Evolutionary conservation across 2,113 vertebrate genomes (phyloP), one percentile per base, ranked within the genome.

Genomic region (Dipodomys ordii): DNA sequence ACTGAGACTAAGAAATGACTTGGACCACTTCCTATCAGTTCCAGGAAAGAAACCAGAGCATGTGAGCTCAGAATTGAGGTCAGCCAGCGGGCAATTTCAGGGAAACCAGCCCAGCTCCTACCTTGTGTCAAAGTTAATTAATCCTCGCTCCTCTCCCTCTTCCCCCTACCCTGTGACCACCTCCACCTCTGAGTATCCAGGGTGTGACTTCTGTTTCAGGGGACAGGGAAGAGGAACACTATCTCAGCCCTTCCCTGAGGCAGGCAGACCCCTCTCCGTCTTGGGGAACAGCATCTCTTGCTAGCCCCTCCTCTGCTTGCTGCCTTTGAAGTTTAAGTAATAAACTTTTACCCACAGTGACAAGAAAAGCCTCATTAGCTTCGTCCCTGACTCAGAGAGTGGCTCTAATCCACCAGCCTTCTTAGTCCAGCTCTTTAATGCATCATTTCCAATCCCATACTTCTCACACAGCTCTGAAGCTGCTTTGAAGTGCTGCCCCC

Each of bases 311-410:
- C 64, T 73, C 74, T 83, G 53, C 93, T 96, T 7, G 6, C 77
- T 92, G 83, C 93, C 97, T 98, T 98, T 98, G 95, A 98, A 97
- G 97, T 97, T 4, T n/a, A 22, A 92, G 88, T 93, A 96, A 97
- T 97, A 97, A 98, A 95, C 93, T 96, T 97, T 46, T 71, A 96
- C 77, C 97, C 77, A 84, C 91, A 85, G 86, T 93, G 87, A 96
- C 95, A 96, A 97, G 95, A 95, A 97, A 94, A 97, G 91, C 92
- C 90, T 97, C 95, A 95, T 98, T 97, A 96, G 93, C 98, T 97
- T 74, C 77, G 23, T 93, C 78, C 96, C 77, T 57, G 96, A 95
- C 94, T 92, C 95, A 22, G 95, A 88, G 64, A 71, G 77, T 49
- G 83, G 49, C 83, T 96, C 68, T 97, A 96, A 97, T 91, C 93